phyloP scores from a whole-genome alignment of 2,113 vertebrate genomes.

The Xiphophorus maculatus region DNA sequence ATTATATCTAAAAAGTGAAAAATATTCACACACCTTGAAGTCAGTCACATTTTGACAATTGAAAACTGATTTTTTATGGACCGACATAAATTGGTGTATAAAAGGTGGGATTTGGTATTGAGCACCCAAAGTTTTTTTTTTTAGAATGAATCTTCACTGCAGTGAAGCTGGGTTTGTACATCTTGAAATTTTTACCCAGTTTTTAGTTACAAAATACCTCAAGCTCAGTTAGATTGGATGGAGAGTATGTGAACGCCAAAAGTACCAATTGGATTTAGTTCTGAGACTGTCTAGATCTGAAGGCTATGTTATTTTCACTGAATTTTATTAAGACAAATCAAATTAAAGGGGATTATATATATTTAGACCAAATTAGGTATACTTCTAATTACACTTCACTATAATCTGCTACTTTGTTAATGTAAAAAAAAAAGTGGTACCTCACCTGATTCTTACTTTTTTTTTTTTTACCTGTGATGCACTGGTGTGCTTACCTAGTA shows the following conservation, averaged over 20 bases:
- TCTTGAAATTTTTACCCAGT: no score
- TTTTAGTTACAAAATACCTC: no score
- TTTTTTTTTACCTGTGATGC: neutral
- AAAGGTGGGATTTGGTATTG: neutral
- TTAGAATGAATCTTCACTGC: neutral
- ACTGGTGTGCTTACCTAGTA: conserved; percentile 81
- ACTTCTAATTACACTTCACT: neutral
- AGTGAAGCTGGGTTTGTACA: no score
- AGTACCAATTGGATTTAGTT: no score
- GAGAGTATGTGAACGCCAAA: no score
- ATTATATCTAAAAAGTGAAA: neutral
- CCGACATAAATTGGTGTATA: neutral
- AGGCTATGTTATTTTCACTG: neutral
- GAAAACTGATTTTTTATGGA: neutral
- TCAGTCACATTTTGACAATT: neutral
- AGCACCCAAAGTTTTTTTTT: neutral
- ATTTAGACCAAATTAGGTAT: neutral
- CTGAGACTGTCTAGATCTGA: neutral
- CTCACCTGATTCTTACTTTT: no score
- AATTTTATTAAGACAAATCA: neutral
- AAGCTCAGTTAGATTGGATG: no score
- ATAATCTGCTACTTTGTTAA: neutral
- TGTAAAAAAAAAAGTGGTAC: neutral
- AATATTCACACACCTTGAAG: neutral
- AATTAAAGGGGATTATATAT: neutral